Evolutionary conservation across 2,797 vertebrate genomes (phyloP).

Genomic region (Meriones psammophilus): DNA sequence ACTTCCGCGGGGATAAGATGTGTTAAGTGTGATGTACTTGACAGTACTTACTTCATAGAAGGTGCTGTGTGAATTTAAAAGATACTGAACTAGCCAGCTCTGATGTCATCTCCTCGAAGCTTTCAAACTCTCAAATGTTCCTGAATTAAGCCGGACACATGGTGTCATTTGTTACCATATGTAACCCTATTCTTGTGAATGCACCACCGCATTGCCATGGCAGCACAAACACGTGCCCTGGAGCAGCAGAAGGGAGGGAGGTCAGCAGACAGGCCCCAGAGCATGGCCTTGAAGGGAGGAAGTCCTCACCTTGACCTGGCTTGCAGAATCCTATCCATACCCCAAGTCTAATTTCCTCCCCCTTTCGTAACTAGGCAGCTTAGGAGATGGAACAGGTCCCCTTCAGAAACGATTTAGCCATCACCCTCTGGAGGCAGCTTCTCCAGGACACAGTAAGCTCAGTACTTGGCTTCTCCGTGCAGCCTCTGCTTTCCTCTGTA

Average conservation of each 20-base stretch:
- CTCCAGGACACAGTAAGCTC: constrained; percentile 42
- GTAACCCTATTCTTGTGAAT: background rate
- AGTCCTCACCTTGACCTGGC: background rate
- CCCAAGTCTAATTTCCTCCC: background rate
- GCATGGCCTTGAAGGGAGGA: background rate
- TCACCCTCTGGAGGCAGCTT: background rate
- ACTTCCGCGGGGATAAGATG: background rate
- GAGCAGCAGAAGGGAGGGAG: background rate
- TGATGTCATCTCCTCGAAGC: background rate
- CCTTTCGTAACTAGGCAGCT: background rate
- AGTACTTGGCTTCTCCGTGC: rapidly evolving
- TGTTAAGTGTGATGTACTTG: background rate
- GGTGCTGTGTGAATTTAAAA: background rate
- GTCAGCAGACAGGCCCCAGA: background rate
- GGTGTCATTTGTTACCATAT: background rate
- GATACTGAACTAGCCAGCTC: background rate
- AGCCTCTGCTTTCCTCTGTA: background rate
- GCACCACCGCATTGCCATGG: no score
- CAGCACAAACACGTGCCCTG: background rate
- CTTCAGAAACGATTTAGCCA: background rate
- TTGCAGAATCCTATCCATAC: background rate
- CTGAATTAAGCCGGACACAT: background rate
- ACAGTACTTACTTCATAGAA: background rate
- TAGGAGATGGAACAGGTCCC: background rate
- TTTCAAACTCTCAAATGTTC: background rate